phyloP scores from a whole-genome alignment of 1,140 invertebrate genomes.

The Drosophila watanabei region DNA sequence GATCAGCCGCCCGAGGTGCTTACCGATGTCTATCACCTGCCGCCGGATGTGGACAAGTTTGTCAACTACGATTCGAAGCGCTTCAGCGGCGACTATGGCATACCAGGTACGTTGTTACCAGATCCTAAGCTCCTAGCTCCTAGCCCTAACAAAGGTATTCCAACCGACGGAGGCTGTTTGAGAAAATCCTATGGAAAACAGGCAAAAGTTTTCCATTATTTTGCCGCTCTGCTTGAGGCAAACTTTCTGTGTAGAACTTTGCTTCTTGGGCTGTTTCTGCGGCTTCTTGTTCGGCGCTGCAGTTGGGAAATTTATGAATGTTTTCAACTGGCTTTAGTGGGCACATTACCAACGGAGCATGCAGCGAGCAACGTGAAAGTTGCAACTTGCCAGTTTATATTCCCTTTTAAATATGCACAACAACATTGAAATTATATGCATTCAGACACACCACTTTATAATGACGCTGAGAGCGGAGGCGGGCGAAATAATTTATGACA shows the following conservation, averaged over 20 bases:
- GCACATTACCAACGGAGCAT: slow-evolving; percentile 39
- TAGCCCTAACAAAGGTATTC: slow-evolving; percentile 32
- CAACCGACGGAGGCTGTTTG: neutral
- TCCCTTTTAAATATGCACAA: slow-evolving; percentile 69
- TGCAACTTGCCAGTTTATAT: slow-evolving; percentile 57
- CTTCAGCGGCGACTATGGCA: slow-evolving; percentile 90
- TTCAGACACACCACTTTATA: slow-evolving; percentile 36
- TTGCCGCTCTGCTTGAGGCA: slow-evolving; percentile 44
- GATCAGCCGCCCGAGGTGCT: slow-evolving; percentile 90
- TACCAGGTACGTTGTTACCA: slow-evolving; percentile 86
- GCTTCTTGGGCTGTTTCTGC: slow-evolving; percentile 24
- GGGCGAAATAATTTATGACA: slow-evolving; percentile 73
- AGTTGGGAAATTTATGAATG: slow-evolving; percentile 71
- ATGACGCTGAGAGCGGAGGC: slow-evolving; percentile 18
- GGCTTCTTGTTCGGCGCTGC: slow-evolving; percentile 27
- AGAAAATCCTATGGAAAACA: slow-evolving; percentile 37
- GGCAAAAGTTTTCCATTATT: slow-evolving; percentile 53
- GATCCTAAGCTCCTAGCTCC: slow-evolving; percentile 31
- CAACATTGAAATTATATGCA: slow-evolving; percentile 71
- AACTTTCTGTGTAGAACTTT: slow-evolving; percentile 71
- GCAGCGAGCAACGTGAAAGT: slow-evolving; percentile 26
- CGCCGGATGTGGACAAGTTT: slow-evolving; percentile 90
- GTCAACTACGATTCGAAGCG: slow-evolving; percentile 88
- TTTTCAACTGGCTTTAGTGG: slow-evolving; percentile 72
- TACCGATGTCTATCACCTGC: slow-evolving; percentile 90